A percentile compares a stretch with the other conserved stretches of the same genome.
Conservation (phyloP, 2,888 invertebrate genomes). For the Volucella zonaria region DNA sequence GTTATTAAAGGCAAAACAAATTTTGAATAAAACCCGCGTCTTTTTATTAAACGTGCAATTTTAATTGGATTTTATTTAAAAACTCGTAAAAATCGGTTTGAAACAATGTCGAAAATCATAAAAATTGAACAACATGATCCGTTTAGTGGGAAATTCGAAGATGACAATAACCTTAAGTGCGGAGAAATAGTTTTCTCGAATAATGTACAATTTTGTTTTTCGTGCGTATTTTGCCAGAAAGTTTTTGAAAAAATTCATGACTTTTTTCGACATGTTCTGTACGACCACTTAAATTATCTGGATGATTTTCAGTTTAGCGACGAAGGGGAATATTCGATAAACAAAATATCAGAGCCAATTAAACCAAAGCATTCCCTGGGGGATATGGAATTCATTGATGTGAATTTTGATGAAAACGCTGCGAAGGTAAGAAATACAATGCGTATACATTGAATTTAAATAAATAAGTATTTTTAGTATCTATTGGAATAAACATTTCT, state of each 20-base stretch:
- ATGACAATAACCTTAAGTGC: constrained; percentile 63
- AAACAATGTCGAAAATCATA: constrained; percentile 18
- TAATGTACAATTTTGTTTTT: constrained; percentile 59
- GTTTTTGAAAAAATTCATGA: constrained; percentile 50
- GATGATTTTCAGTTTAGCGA: constrained; percentile 60
- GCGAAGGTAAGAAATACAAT: constrained; percentile 29
- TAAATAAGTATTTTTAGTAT: neutral
- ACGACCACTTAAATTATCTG: constrained; percentile 65
- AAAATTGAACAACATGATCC: constrained; percentile 32
- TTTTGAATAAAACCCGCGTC: constrained; percentile 43
- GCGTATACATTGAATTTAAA: no score
- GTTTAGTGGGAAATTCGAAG: constrained; percentile 21
- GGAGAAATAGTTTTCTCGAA: constrained; percentile 64
- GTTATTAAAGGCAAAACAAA: constrained; percentile 18
- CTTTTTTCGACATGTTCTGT: constrained; percentile 63
- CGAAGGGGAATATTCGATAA: constrained; percentile 34
- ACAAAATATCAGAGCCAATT: constrained; percentile 17
- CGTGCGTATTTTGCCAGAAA: constrained; percentile 59
- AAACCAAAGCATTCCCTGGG: neutral
- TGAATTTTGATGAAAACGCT: neutral
- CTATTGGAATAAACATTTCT: neutral
- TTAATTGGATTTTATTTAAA: neutral
- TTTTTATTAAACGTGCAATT: constrained; percentile 8
- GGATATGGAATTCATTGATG: constrained; percentile 26
- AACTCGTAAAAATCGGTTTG: neutral